Base-by-base conservation (phyloP, 2,888 invertebrate genomes). In the Blomia tropicalis region DNA sequence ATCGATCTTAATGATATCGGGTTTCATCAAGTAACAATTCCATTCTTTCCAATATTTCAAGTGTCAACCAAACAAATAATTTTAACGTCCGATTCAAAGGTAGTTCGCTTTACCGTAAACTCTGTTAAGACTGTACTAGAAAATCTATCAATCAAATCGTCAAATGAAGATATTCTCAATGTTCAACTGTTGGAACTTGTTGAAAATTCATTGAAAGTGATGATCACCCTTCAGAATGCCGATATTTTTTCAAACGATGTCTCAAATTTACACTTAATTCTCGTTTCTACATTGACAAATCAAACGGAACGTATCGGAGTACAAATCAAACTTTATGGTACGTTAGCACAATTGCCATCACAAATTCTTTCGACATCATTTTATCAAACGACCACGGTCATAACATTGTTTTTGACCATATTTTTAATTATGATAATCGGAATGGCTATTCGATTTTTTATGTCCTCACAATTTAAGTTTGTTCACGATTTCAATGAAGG, bases 221-320 rank as follows among this genome's bases (percentile, higher is more conserved):
- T 19, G 4, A 14, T 60, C 4, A 14, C 7, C 1, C 19, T 60
- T 11, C 41, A 23, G 32, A 60, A 60, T 60, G n/a, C 30, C 4
- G 60, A 60, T 29, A 60, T 60, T 22, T 60, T 60, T 27, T 60
- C 60, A 2, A 60, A 60, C 32, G 60, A 60, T 36, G 60, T 60
- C 22, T 60, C 47, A 25, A 60, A 60, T 31, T 51, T 60, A 51
- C 60, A 60, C 19, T 3, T 60, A n/a, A 51, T 19, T 19, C 14
- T 60, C 4, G 23, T 27, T 17, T 60, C 60, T 25, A 23, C 22
- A 23, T 22, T 51, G 32, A 51, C 47, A 22, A 47, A 60, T 51
- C 60, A 60, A 51, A 51, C 22, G 17, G 47, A 51, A 23, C 30
- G 30, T 11, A 51, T 60, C 22, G n/a, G 47, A 22, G 30, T 60